Conservation (phyloP, 2,888 invertebrate genomes). For the Hermaeophaga mercurialis region DNA sequence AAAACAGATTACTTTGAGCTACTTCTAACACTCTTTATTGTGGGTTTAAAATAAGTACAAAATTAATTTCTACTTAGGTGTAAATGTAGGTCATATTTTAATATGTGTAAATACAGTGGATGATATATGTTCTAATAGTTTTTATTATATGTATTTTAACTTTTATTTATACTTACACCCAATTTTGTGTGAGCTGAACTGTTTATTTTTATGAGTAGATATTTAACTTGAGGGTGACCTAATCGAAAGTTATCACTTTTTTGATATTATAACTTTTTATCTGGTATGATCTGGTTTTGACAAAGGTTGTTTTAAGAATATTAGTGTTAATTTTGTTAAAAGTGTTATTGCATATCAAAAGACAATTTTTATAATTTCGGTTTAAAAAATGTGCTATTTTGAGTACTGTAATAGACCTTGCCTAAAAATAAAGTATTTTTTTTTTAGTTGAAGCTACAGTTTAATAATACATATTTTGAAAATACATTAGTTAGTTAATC, state of each 20-base stretch:
- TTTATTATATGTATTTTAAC: too few species aligned
- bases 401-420: too few species aligned
- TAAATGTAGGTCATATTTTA: background rate
- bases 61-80: background rate
- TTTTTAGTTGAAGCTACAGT: too few species aligned
- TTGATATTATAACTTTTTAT: too few species aligned
- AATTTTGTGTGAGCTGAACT: background rate
- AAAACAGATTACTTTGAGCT: background rate
- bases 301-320: constrained; percentile 3
- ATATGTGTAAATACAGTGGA: background rate
- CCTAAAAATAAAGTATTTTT: too few species aligned
- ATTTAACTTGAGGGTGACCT: too few species aligned
- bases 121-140: background rate
- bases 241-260: too few species aligned
- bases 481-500: too few species aligned
- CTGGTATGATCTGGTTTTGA: too few species aligned
- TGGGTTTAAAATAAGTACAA: background rate
- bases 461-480: too few species aligned
- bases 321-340: constrained; percentile 29
- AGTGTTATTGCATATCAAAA: constrained; percentile 32
- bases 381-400: background rate
- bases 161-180: background rate
- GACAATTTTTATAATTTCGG: constrained; percentile 20
- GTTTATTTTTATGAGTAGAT: background rate
- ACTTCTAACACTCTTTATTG: background rate